phyloP scores from a whole-genome alignment of 2,113 vertebrate species.

The human (Homo sapiens) region DNA sequence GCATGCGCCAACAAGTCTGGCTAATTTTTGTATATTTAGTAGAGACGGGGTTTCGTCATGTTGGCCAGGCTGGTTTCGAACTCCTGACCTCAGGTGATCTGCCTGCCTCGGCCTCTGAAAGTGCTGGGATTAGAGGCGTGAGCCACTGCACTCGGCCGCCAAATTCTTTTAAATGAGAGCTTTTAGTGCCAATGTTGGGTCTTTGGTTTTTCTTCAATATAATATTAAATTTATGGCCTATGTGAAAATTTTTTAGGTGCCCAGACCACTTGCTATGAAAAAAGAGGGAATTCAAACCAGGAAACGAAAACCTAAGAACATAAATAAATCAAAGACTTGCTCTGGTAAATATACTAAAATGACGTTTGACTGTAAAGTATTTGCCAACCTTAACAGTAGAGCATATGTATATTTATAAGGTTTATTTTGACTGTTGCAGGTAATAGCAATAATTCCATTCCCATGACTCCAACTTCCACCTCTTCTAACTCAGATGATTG shows the following conservation, averaged over 20 bases:
- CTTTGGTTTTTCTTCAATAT: conserved; percentile 33
- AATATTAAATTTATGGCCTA: not conserved
- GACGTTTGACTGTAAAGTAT: not conserved
- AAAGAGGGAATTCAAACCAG: conserved; percentile 99
- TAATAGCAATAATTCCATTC: conserved; percentile 92
- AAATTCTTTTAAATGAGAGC: conserved; percentile 11
- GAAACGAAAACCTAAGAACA: conserved; percentile 99
- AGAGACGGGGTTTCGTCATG: no score
- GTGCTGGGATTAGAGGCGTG: no score
- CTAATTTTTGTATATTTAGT: no score
- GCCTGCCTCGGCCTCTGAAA: no score
- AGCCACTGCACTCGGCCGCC: not conserved
- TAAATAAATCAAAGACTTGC: conserved; percentile 95
- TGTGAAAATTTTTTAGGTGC: conserved; percentile 88
- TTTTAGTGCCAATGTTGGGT: not conserved
- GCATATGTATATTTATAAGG: conserved; percentile 54
- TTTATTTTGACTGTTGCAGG: conserved; percentile 83
- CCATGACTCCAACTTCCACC: conserved; percentile 98
- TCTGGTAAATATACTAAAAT: conserved; percentile 89
- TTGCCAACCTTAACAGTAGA: not conserved
- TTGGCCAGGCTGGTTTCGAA: no score
- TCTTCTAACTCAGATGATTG: conserved; percentile 98
- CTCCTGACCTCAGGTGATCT: no score
- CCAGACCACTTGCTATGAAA: conserved; percentile 98
- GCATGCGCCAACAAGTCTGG: no score